Percentiles rank a stretch among this genome's conserved stretches.
Conservation (phyloP, 1,140 invertebrate species). For the Drosophila truncata region DNA sequence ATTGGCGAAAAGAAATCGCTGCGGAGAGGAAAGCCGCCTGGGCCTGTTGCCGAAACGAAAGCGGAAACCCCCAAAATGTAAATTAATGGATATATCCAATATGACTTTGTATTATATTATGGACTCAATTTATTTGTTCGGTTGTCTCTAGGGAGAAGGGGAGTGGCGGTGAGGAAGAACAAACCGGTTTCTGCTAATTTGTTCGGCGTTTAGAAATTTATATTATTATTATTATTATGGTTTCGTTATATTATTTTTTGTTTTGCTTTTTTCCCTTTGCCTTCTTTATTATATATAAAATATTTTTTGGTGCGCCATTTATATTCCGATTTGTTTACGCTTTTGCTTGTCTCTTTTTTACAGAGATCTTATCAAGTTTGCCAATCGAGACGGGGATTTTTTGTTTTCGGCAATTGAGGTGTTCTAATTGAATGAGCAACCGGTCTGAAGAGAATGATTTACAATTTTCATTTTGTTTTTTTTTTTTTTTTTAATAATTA, state of each 20-base stretch:
- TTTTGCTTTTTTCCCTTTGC: constrained; percentile 15
- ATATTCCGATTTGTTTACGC: constrained; percentile 52
- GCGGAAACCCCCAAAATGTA: constrained; percentile 78
- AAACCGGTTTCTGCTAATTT: constrained; percentile 70
- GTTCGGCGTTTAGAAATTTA: constrained; percentile 44
- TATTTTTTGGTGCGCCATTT: constrained; percentile 69
- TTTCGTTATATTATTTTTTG: constrained; percentile 23
- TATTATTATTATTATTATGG: constrained; percentile 31
- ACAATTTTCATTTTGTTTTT: constrained; percentile 10
- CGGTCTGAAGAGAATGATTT: constrained; percentile 27
- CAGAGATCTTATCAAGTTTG: constrained; percentile 23
- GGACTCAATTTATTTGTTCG: constrained; percentile 29
- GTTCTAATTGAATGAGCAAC: constrained; percentile 56
- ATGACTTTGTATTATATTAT: constrained; percentile 52
- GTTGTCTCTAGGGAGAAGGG: constrained; percentile 1
- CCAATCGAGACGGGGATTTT: constrained; percentile 40
- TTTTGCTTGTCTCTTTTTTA: constrained; percentile 37
- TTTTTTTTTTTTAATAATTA: constrained; percentile 33
- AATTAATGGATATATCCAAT: constrained; percentile 72
- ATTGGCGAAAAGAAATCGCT: constrained; percentile 54
- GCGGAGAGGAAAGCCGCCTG: constrained; percentile 6
- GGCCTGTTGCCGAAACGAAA: constrained; percentile 40
- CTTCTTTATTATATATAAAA: constrained; percentile 21
- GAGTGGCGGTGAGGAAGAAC: constrained; percentile 18
- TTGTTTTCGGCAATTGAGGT: constrained; percentile 17